Conservation (phyloP, 2,113 vertebrate species). For the Cavia aperea region DNA sequence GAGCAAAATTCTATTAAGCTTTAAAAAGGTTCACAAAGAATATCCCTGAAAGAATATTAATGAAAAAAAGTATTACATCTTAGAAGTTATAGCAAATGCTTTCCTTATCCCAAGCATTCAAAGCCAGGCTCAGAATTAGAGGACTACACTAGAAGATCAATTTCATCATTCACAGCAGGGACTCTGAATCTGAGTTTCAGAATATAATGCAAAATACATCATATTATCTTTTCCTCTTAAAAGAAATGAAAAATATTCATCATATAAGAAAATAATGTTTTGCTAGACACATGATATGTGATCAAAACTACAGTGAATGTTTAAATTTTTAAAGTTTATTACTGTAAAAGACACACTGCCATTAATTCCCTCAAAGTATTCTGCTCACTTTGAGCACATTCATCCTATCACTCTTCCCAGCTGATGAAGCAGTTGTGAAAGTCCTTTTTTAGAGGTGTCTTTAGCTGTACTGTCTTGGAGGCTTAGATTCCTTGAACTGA, state of each 20-base stretch:
- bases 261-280: neutral
- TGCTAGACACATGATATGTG: neutral
- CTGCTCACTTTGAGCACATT: neutral
- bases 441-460: neutral
- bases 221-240: neutral
- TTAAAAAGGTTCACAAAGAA: conserved; percentile 39
- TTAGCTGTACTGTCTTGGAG: neutral
- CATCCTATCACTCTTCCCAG: neutral
- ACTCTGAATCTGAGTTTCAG: conserved; percentile 51
- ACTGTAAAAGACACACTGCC: neutral
- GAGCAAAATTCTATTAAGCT: conserved; percentile 26
- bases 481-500: neutral
- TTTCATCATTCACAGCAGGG: neutral
- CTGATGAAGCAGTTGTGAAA: neutral
- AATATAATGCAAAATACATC: conserved; percentile 16
- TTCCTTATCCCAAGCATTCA: conserved; percentile 28
- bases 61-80: conserved; percentile 20
- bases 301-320: neutral
- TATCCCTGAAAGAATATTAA: conserved; percentile 27
- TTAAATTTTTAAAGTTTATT: neutral
- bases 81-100: neutral
- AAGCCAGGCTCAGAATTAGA: conserved; percentile 22
- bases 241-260: neutral
- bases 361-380: neutral
- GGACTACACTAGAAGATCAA: conserved; percentile 19